Percentiles rank a stretch among this genome's conserved stretches.
Evolutionary conservation across 2,797 vertebrate species (phyloP).

Genomic region (Hypotaenidia philippensis): DNA sequence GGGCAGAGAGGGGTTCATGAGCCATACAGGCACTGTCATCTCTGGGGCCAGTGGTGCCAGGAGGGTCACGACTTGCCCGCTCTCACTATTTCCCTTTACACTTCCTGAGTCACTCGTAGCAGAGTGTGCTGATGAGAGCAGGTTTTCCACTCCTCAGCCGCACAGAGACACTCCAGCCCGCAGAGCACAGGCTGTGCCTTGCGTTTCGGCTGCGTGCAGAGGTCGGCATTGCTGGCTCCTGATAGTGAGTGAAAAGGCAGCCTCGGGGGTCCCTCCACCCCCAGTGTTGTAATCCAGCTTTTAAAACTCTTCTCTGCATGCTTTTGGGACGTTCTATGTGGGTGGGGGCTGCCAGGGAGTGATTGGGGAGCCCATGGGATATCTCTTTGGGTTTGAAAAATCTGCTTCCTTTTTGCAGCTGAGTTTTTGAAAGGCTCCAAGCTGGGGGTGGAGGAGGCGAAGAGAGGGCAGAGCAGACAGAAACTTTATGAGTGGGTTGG

Average conservation of each 20-base stretch:
- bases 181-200: not conserved
- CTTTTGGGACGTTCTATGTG: not conserved
- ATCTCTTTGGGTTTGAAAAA: constrained; percentile 15
- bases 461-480: not conserved
- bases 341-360: constrained; percentile 19
- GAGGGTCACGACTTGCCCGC: fast-evolving
- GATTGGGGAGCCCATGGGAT: not conserved
- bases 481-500: not conserved
- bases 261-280: not conserved
- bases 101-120: not conserved
- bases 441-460: not conserved
- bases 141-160: not conserved
- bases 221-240: not conserved
- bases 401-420: not conserved
- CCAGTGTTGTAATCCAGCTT: constrained; percentile 27
- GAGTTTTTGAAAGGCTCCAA: not conserved
- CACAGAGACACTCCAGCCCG: fast-evolving
- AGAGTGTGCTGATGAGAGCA: not conserved
- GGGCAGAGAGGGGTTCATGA: not conserved
- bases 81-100: not conserved
- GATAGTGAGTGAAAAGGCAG: constrained; percentile 9
- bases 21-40: fast-evolving
- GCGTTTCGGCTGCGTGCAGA: fast-evolving
- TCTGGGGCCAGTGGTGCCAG: not conserved
- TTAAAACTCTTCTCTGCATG: not conserved